Evolutionary conservation across 1,140 invertebrate species (phyloP), one percentile per base, ranked within the genome.

Genomic region (Sarcophaga bullata): DNA sequence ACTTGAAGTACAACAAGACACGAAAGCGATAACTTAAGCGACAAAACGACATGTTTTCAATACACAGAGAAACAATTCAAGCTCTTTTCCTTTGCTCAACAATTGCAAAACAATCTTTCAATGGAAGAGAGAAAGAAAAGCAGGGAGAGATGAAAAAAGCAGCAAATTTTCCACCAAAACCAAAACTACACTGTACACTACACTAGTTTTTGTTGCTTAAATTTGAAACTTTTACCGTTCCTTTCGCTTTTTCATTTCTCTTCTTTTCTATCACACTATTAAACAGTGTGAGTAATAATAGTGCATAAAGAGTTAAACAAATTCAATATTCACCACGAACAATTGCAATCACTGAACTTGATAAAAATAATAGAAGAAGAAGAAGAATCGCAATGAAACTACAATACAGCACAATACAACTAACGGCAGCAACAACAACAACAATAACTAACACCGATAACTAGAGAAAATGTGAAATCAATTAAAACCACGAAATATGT

Each of bases 391-490:
- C 25, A 37, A 37, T 37, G 25, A 37, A 37, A 37, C 25, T 37
- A 37, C 25, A 37, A 37, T 4, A 37, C 25, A 37, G 4, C 25
- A 37, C 25, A 37, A 37, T 37, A 37, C 25, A 37, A 4, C 4
- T 37, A 37, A n/a, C n/a, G n/a, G n/a, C 3, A 68, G 6, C n/a
- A 68, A 68, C 17, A 68, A 68, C 54, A 19, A 68, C n/a, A 68
- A 15, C 15, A 37, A 37, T 4, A 37, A 37, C 25, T 37, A 37
- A 37, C n/a, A n/a, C n/a, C n/a, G n/a, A n/a, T 37, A 4, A 62
- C 54, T 62, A 68, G 62, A 68, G 62, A 68, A 68, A 68, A 68
- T 68, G 62, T 68, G 62, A 68, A 68, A 68, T 17, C n/a, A 68
- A 68, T 68, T 68, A 68, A n/a, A 25, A 68, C 19, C 62, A 68